Evolutionary conservation across 2,888 invertebrate genomes (phyloP).

Genomic region (Diarsia brunnea): DNA sequence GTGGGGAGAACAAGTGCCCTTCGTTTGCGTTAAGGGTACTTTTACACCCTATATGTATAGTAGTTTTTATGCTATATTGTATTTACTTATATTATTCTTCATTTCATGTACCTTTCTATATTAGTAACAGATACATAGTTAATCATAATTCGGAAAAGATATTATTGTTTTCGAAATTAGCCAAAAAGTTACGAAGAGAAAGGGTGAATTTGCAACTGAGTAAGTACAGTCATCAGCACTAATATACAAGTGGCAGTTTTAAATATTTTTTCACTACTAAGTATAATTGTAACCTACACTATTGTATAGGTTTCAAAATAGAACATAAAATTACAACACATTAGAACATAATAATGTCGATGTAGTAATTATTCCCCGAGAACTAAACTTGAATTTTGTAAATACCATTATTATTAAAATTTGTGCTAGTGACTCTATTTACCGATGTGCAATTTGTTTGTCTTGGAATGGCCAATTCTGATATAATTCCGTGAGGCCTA

Average conservation of each 20-base stretch:
- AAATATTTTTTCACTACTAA: neutral
- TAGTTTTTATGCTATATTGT: slow-evolving; percentile 33
- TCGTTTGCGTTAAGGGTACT: too few species aligned
- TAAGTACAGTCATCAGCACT: neutral
- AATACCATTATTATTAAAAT: neutral
- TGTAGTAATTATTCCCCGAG: neutral
- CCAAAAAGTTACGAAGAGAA: slow-evolving; percentile 5
- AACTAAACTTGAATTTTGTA: neutral
- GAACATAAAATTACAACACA: too few species aligned
- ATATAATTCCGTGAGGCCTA: neutral
- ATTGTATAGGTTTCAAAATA: too few species aligned
- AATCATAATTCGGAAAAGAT: slow-evolving; percentile 53
- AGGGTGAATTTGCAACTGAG: neutral
- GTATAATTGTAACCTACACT: neutral
- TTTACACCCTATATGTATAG: too few species aligned
- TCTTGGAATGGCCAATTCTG: neutral
- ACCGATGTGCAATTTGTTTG: neutral
- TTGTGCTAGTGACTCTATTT: neutral
- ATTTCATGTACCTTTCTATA: slow-evolving; percentile 35
- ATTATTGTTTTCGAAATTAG: slow-evolving; percentile 51
- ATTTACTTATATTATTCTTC: slow-evolving; percentile 32
- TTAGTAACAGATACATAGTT: slow-evolving; percentile 19
- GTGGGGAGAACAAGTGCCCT: too few species aligned
- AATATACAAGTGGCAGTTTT: neutral
- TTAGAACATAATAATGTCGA: neutral